Evolutionary conservation across 1,140 invertebrate species (phyloP).

Genomic region (Catajapyx aquilonaris): DNA sequence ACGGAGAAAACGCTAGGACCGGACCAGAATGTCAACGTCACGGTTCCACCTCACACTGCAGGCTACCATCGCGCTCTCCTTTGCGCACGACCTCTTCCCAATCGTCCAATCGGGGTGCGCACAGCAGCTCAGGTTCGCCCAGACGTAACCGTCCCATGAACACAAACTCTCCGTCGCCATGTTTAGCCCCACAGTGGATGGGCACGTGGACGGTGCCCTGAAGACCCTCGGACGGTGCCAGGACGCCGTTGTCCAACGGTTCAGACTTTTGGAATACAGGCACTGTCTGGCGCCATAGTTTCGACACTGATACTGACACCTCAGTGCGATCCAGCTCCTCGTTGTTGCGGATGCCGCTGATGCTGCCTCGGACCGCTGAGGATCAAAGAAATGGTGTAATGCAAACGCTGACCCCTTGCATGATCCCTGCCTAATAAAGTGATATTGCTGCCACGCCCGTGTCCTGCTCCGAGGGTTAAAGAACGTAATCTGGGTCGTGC

Average conservation of each 20-base stretch:
- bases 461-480: too few relatives aligned
- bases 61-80: conserved; percentile 30
- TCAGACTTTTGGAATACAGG: conserved; percentile 18
- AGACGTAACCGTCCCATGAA: conserved; percentile 52
- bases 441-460: too few relatives aligned
- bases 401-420: conserved; percentile 11
- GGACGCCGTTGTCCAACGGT: conserved; percentile 19
- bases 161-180: conserved; percentile 51
- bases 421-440: too few relatives aligned
- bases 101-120: conserved; percentile 44
- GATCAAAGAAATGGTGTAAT: conserved; percentile 13
- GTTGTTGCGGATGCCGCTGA: conserved; percentile 36
- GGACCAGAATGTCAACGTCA: too few relatives aligned
- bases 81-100: conserved; percentile 37
- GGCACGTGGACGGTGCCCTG: conserved; percentile 21
- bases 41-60: conserved; percentile 36
- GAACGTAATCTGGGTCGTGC: too few relatives aligned
- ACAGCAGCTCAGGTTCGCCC: conserved; percentile 41
- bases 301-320: conserved; percentile 39
- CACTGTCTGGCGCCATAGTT: conserved; percentile 31
- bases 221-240: conserved; percentile 7
- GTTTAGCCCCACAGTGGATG: conserved; percentile 39
- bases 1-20: too few relatives aligned
- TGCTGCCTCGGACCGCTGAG: conserved; percentile 40
- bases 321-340: conserved; percentile 39